These are phyloP conservation scores for Merops nubicus DNA, from an alignment of 2,113 vertebrate species.

Conservation along the genomic window DNA sequence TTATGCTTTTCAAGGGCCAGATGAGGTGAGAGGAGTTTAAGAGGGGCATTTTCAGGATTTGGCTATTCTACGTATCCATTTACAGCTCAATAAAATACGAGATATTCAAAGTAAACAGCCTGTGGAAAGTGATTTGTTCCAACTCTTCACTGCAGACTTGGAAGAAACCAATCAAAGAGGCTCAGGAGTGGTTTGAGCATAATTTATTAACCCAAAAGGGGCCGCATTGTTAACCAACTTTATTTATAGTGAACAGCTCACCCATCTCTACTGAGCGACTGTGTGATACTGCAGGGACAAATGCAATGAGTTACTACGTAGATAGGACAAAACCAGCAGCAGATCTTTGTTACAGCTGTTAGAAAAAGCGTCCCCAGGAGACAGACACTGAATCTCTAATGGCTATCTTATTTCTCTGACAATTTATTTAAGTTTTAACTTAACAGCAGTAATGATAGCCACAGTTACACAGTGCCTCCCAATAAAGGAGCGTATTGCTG, in stretches of 20 bases:
- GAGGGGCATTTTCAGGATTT: neutral
- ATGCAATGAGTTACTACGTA: slow-evolving; percentile 60
- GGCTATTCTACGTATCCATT: neutral
- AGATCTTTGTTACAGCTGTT: slow-evolving; percentile 65
- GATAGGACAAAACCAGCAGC: slow-evolving; percentile 53
- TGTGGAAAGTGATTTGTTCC: slow-evolving; percentile 47
- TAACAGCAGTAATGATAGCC: slow-evolving; percentile 65
- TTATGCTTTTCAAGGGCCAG: neutral
- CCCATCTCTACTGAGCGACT: slow-evolving; percentile 38
- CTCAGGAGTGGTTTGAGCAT: neutral
- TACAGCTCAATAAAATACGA: slow-evolving; percentile 27
- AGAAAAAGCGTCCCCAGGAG: slow-evolving; percentile 60
- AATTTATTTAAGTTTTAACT: slow-evolving; percentile 71
- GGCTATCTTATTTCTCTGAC: slow-evolving; percentile 68
- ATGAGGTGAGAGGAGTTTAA: neutral
- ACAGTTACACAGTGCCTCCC: slow-evolving; percentile 41
- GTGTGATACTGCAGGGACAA: slow-evolving; percentile 48
- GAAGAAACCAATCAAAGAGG: slow-evolving; percentile 45
- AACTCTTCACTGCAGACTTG: slow-evolving; percentile 39
- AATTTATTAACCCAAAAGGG: slow-evolving; percentile 61
- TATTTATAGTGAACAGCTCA: slow-evolving; percentile 54
- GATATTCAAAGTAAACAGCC: slow-evolving; percentile 37
- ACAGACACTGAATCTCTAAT: slow-evolving; percentile 66
- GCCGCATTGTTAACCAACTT: slow-evolving; percentile 33
- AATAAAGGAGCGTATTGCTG: slow-evolving; percentile 58